Percentiles rank a stretch among this genome's conserved stretches.
Evolutionary conservation across 2,797 vertebrate genomes (phyloP).

Genomic region (Poeciliopsis infans): DNA sequence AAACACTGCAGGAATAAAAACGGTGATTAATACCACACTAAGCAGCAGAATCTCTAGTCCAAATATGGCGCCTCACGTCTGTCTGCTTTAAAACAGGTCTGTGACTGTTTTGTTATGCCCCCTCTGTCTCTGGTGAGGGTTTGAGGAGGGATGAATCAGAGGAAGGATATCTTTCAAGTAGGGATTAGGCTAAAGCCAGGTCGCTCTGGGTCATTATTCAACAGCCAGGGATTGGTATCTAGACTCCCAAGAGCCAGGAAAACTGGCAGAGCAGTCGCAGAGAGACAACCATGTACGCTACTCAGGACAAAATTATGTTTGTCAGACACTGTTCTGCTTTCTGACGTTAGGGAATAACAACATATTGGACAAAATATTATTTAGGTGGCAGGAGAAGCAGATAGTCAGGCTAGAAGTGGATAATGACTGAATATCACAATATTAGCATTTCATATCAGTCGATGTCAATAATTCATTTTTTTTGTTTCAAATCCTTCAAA

Average conservation of each 20-base stretch:
- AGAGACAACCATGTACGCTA: slow-evolving; percentile 25
- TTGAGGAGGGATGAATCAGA: slow-evolving; percentile 68
- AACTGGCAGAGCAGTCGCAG: slow-evolving; percentile 37
- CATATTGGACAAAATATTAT: background rate
- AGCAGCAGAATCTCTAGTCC: slow-evolving; percentile 19
- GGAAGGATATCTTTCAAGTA: slow-evolving; percentile 73
- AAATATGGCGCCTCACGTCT: slow-evolving; percentile 34
- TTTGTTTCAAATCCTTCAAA: too few species aligned
- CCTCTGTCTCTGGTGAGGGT: slow-evolving; percentile 59
- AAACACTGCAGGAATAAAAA: slow-evolving; percentile 6
- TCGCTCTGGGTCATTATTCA: slow-evolving; percentile 75
- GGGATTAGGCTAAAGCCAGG: slow-evolving; percentile 74
- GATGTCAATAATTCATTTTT: too few species aligned
- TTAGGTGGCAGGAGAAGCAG: background rate
- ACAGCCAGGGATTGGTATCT: slow-evolving; percentile 58
- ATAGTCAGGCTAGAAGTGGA: background rate
- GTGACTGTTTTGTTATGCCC: slow-evolving; percentile 27
- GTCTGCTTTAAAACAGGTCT: slow-evolving; percentile 48
- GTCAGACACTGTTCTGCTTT: slow-evolving; percentile 16
- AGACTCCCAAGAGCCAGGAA: slow-evolving; percentile 42
- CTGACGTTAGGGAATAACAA: background rate
- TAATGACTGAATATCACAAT: too few species aligned
- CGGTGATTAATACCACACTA: background rate
- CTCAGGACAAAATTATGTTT: slow-evolving; percentile 26
- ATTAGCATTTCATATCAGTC: too few species aligned